A percentile compares a stretch with the other conserved stretches of the same genome.
Evolutionary conservation across 2,888 invertebrate species (phyloP).

Genomic region (Conchocele bisecta): DNA sequence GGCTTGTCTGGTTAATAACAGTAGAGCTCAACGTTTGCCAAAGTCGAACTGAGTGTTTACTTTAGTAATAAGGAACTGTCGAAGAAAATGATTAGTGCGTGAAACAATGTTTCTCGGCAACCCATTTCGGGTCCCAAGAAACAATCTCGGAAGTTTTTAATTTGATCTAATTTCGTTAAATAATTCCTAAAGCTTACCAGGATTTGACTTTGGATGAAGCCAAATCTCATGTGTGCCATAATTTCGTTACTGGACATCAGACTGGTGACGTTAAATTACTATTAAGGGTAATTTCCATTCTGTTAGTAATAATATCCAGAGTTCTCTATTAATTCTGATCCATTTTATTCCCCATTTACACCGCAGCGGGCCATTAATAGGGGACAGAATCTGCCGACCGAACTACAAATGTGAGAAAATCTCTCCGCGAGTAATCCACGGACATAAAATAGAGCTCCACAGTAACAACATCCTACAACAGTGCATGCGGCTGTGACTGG

Average conservation of each 20-base stretch:
- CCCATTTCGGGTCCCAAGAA: too few species aligned
- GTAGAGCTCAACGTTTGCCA: too few species aligned
- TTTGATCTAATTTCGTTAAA: constrained; percentile 48
- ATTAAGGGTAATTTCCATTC: constrained; percentile 64
- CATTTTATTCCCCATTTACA: constrained; percentile 56
- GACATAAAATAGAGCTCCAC: constrained; percentile 40
- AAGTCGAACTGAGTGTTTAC: too few species aligned
- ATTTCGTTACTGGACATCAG: constrained; percentile 35
- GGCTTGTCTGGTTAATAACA: too few species aligned
- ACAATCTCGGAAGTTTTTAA: too few species aligned
- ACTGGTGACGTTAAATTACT: constrained; percentile 54
- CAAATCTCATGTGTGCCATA: constrained; percentile 45
- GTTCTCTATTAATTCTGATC: constrained; percentile 63
- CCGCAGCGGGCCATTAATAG: constrained; percentile 39
- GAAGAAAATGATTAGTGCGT: too few species aligned
- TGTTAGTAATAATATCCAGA: constrained; percentile 60
- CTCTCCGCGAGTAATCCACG: constrained; percentile 35
- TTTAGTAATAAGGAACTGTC: too few species aligned
- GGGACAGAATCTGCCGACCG: constrained; percentile 19
- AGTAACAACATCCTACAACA: too few species aligned
- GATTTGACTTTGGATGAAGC: constrained; percentile 30
- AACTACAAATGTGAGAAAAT: constrained; percentile 23
- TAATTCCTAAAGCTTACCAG: constrained; percentile 50
- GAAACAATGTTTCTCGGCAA: too few species aligned
- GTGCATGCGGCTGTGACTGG: too few species aligned